Evolutionary conservation across 2,113 vertebrate genomes (phyloP).

Genomic region (Morone chrysops): DNA sequence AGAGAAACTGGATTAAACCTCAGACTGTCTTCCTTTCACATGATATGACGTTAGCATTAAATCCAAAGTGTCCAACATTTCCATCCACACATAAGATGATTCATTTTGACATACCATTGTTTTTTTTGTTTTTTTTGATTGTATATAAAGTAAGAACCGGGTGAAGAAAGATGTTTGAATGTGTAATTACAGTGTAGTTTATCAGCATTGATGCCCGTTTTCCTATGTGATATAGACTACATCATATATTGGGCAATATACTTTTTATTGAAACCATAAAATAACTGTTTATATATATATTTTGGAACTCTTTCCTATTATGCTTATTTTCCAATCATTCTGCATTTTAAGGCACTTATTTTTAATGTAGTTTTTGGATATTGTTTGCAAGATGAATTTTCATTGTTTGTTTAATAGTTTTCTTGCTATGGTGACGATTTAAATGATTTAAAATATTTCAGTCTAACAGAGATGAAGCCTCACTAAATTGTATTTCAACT

Average conservation of each 20-base stretch:
- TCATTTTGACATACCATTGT: background rate
- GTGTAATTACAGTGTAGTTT: slow-evolving; percentile 20
- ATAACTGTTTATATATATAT: slow-evolving; percentile 8
- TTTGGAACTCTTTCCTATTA: slow-evolving; percentile 14
- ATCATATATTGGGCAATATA: slow-evolving; percentile 25
- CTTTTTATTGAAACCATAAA: slow-evolving; percentile 10
- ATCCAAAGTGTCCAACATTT: background rate
- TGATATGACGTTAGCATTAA: background rate
- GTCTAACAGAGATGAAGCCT: slow-evolving; percentile 33
- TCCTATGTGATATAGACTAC: slow-evolving; percentile 11
- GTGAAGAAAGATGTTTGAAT: slow-evolving; percentile 12
- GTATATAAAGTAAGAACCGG: slow-evolving; percentile 6
- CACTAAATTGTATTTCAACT: slow-evolving; percentile 46
- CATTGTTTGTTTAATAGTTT: slow-evolving; percentile 8
- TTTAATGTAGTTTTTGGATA: background rate
- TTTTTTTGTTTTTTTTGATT: slow-evolving; percentile 1
- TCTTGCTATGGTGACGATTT: slow-evolving; percentile 12
- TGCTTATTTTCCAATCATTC: slow-evolving; percentile 5
- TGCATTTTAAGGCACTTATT: slow-evolving; percentile 12
- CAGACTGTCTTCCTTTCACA: background rate
- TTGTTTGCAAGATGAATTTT: background rate
- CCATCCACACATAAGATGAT: background rate
- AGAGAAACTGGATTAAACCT: background rate
- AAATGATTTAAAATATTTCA: slow-evolving; percentile 21
- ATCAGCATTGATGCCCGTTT: slow-evolving; percentile 3